Conservation (phyloP, 2,797 vertebrate genomes). For the Melanotaenia maccullochi region DNA sequence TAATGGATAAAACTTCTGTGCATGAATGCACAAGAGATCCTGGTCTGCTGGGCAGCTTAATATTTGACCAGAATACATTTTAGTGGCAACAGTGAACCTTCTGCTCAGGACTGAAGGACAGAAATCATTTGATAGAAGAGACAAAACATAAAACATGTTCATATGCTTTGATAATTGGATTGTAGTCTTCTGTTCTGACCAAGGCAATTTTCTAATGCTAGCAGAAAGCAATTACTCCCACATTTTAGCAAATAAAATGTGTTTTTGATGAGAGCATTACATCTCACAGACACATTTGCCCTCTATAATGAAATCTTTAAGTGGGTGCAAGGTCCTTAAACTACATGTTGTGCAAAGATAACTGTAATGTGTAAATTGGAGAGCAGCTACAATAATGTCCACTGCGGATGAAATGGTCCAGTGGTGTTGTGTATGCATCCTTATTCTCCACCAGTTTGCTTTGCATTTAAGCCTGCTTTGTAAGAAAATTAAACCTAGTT, state of each 20-base stretch:
- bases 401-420: no score
- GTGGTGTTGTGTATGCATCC: no score
- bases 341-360: no score
- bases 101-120: neutral
- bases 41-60: slow-evolving; percentile 26
- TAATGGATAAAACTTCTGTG: slow-evolving; percentile 37
- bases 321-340: no score
- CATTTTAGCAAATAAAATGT: neutral
- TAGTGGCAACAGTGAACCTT: slow-evolving; percentile 14
- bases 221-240: neutral
- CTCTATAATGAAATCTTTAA: no score
- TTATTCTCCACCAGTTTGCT: no score
- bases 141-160: neutral
- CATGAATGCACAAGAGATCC: slow-evolving; percentile 31
- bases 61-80: slow-evolving; percentile 36
- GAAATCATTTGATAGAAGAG: neutral
- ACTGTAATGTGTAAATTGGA: no score
- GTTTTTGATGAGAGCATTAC: no score
- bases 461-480: no score
- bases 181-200: neutral
- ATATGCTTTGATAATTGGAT: neutral
- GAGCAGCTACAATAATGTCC: no score
- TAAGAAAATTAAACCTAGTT: no score
- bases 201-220: neutral
- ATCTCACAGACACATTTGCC: no score